Percentiles rank a stretch among this genome's conserved stretches.
These are phyloP conservation scores for Rhabdornis inornatus DNA, from an alignment of 2,113 vertebrate genomes.

Conservation along the genomic window DNA sequence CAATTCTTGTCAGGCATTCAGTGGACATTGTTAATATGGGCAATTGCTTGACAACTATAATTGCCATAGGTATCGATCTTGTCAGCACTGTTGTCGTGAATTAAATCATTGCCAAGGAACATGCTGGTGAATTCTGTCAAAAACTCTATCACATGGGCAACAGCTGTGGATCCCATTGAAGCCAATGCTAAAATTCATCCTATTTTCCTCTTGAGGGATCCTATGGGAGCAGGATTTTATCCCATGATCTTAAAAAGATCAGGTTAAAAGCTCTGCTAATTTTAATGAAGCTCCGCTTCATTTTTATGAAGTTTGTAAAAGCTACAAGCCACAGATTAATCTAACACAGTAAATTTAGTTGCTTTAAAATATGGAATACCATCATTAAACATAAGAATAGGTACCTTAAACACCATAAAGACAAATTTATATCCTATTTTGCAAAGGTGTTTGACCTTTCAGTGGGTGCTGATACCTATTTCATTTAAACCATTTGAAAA, in stretches of 20 bases:
- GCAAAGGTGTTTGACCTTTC: background rate
- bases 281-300: background rate
- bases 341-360: background rate
- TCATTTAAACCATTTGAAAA: background rate
- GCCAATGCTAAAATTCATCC: background rate
- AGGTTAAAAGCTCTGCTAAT: background rate
- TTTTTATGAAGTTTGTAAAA: background rate
- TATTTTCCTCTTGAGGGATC: background rate
- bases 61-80: background rate
- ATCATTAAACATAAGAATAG: background rate
- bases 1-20: background rate
- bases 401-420: background rate
- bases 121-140: background rate
- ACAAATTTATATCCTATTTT: background rate
- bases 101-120: background rate
- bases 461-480: background rate
- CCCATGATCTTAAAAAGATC: background rate
- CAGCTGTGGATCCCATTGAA: background rate
- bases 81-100: background rate
- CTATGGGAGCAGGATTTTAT: background rate
- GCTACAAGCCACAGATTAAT: background rate
- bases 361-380: background rate
- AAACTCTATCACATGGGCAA: background rate
- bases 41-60: background rate
- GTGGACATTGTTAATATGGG: background rate